Conservation (phyloP, 2,113 vertebrate species). For the Cinclus mexicanus region DNA sequence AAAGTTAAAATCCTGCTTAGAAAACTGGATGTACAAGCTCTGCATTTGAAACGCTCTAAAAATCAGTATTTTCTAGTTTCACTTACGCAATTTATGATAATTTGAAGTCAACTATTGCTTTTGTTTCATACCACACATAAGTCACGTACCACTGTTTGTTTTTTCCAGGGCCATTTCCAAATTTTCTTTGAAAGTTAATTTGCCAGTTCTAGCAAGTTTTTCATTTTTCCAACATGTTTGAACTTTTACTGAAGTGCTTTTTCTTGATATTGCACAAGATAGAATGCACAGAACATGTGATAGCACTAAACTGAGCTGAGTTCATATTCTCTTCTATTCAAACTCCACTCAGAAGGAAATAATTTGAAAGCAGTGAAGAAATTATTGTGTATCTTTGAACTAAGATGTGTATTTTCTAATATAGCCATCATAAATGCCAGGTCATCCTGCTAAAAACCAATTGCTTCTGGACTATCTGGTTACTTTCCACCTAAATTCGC, state of each 20-base stretch:
- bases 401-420: not conserved
- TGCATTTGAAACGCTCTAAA: not conserved
- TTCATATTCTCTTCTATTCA: not conserved
- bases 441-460: not conserved
- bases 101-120: not conserved
- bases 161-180: not conserved
- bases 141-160: not conserved
- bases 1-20: not conserved
- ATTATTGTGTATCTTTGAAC: not conserved
- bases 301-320: not conserved
- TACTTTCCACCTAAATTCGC: not conserved
- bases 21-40: not conserved
- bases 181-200: not conserved
- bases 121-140: not conserved
- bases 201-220: not conserved
- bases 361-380: not conserved
- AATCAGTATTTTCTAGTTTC: not conserved
- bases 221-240: not conserved
- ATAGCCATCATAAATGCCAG: not conserved
- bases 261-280: not conserved
- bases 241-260: not conserved
- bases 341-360: not conserved
- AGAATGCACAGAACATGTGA: not conserved
- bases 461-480: not conserved
- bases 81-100: not conserved